Base-by-base conservation (phyloP, 1,140 invertebrate genomes). In the Globodera rostochiensis region DNA sequence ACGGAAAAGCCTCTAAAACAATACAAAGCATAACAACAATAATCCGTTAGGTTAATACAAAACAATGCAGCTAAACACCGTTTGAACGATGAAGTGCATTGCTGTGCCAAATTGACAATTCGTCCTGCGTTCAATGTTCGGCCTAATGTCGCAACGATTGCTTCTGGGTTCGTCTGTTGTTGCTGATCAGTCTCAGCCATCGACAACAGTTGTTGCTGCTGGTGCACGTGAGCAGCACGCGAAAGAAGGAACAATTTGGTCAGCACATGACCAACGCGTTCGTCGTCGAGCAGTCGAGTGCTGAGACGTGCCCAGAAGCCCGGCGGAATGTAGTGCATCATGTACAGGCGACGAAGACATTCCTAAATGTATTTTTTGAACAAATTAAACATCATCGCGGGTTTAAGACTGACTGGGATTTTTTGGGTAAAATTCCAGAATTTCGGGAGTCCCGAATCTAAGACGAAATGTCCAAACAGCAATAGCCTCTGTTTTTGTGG, bases 271-370 rank as follows among this genome's bases (percentile, higher is more conserved):
- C 82, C 67, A 21, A 85, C 67, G 64, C 94, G 92, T 83, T 96
- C 94, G 90, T 98, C 96, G 0, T 95, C 95, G 46, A 98, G 90
- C 73, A 98, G 93, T 36, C 96, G 91, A 0, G 96, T 96, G 15
- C 97, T 95, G 4, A 99, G 92, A 11, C 97, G 91, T 0, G 96
- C 95, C 97, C 97, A 98, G 91, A 99, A 99, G 0, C 97, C 97
- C 84, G 95, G 95, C 0, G 97, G 97, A 89, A 98, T 95, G 90
- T 98, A 99, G 0, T 96, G 96, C 93, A 98, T 94, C 6, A 91
- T 85, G 83, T 91, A 92, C 3, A 92, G 86, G 25, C 91, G 86
- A 53, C 90, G 86, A 74, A 80, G 82, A 47, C 47, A 73, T 8
- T 79, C 69, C 83, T 84, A 70, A 71, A 69, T 21, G 6, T 69